phyloP scores from a whole-genome alignment of 1,140 invertebrate genomes.

The Bombus difficillimus region DNA sequence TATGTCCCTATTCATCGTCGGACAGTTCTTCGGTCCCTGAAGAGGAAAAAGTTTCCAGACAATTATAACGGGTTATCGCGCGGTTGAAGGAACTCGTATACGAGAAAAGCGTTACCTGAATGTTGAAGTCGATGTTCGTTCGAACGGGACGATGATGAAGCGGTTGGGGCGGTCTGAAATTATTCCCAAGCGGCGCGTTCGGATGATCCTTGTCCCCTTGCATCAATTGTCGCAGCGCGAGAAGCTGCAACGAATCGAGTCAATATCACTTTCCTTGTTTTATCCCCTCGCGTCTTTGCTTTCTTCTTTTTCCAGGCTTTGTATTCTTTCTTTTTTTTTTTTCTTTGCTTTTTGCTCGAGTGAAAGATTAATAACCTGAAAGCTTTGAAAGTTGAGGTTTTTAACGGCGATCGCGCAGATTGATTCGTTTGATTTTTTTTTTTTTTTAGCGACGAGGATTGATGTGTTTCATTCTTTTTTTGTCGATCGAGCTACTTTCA shows the following conservation, averaged over 20 bases:
- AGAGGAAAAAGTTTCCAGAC: slow-evolving; percentile 79
- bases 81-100: slow-evolving; percentile 12
- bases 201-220: slow-evolving; percentile 93
- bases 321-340: neutral
- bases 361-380: neutral
- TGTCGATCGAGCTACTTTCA: neutral
- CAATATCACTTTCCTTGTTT: slow-evolving; percentile 10
- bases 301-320: neutral
- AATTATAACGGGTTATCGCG: slow-evolving; percentile 15
- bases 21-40: slow-evolving; percentile 90
- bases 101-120: slow-evolving; percentile 82
- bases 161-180: slow-evolving; percentile 94
- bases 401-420: neutral
- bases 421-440: neutral
- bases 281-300: neutral
- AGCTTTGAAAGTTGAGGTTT: neutral
- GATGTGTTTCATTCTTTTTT: neutral
- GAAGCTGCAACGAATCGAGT: slow-evolving; percentile 85
- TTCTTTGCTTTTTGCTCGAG: neutral
- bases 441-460: neutral
- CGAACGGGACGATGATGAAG: slow-evolving; percentile 95
- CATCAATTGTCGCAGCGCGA: slow-evolving; percentile 91
- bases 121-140: slow-evolving; percentile 97
- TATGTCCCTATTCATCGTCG: slow-evolving; percentile 93
- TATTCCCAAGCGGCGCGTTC: slow-evolving; percentile 95